Evolutionary conservation across 2,797 vertebrate species (phyloP).

Genomic region (Pseudomugil gertrudae): DNA sequence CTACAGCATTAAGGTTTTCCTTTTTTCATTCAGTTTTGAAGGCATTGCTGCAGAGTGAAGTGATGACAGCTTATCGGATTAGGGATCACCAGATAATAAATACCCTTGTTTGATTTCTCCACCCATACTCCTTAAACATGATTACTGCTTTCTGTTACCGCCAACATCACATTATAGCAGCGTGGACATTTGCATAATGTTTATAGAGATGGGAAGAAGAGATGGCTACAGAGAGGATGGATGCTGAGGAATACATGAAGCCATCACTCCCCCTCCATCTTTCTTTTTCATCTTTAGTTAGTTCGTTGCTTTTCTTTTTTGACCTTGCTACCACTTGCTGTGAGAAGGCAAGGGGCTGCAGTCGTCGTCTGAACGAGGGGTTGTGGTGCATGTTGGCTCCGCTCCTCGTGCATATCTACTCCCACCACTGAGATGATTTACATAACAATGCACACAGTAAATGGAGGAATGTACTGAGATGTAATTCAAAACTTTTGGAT

Average conservation of each 20-base stretch:
- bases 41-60: slow-evolving; percentile 71
- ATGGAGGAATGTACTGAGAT: slow-evolving; percentile 2
- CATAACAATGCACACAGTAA: background rate
- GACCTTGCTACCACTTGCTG: slow-evolving; percentile 21
- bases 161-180: slow-evolving; percentile 62
- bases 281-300: slow-evolving; percentile 29
- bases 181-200: slow-evolving; percentile 67
- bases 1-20: slow-evolving; percentile 29
- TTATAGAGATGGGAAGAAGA: slow-evolving; percentile 59
- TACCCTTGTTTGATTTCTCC: slow-evolving; percentile 79
- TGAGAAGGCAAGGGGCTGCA: slow-evolving; percentile 12
- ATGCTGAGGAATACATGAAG: slow-evolving; percentile 49
- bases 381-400: background rate
- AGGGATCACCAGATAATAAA: slow-evolving; percentile 80
- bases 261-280: slow-evolving; percentile 38
- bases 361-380: background rate
- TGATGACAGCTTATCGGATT: slow-evolving; percentile 82
- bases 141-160: slow-evolving; percentile 79
- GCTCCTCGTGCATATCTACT: background rate
- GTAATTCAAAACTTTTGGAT: slow-evolving; percentile 16
- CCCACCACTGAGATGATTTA: background rate
- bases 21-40: slow-evolving; percentile 29
- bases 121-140: slow-evolving; percentile 77
- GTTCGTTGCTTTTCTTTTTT: slow-evolving; percentile 23
- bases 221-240: slow-evolving; percentile 45